Evolutionary conservation across 1,140 invertebrate genomes (phyloP).

Genomic region (Cyclargus thomasi): DNA sequence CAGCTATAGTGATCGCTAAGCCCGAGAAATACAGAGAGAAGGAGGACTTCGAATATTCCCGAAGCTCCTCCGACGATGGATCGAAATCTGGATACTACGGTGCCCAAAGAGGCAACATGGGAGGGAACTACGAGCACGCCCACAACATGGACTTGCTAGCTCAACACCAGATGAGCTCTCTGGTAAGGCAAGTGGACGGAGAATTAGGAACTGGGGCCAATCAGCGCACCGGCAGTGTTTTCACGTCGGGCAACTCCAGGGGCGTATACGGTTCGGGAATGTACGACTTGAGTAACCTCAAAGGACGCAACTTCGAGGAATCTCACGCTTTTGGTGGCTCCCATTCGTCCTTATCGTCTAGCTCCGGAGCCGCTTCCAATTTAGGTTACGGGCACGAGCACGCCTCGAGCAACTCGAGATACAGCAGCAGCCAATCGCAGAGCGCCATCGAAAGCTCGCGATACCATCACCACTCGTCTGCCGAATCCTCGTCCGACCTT

Average conservation of each 20-base stretch:
- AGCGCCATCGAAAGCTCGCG: slow-evolving; percentile 30
- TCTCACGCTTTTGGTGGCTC: slow-evolving; percentile 26
- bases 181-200: slow-evolving; percentile 55
- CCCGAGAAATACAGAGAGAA: slow-evolving; percentile 68
- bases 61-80: slow-evolving; percentile 65
- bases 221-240: slow-evolving; percentile 57
- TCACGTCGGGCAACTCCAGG: slow-evolving; percentile 57
- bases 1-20: slow-evolving; percentile 46
- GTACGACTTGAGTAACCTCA: slow-evolving; percentile 51
- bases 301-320: slow-evolving; percentile 59
- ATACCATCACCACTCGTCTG: slow-evolving; percentile 30
- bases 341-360: slow-evolving; percentile 37
- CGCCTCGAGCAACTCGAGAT: slow-evolving; percentile 30
- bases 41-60: slow-evolving; percentile 70
- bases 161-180: slow-evolving; percentile 64
- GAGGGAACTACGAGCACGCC: slow-evolving; percentile 67
- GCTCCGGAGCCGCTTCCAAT: slow-evolving; percentile 11
- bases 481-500: slow-evolving; percentile 28
- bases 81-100: slow-evolving; percentile 64
- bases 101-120: slow-evolving; percentile 70
- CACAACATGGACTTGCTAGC: slow-evolving; percentile 71
- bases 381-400: slow-evolving; percentile 26
- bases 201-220: slow-evolving; percentile 61
- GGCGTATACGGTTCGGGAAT: slow-evolving; percentile 56
- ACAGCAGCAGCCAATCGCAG: slow-evolving; percentile 33